Evolutionary conservation across 2,797 vertebrate genomes (phyloP).

Genomic region (Sciurus vulgaris): DNA sequence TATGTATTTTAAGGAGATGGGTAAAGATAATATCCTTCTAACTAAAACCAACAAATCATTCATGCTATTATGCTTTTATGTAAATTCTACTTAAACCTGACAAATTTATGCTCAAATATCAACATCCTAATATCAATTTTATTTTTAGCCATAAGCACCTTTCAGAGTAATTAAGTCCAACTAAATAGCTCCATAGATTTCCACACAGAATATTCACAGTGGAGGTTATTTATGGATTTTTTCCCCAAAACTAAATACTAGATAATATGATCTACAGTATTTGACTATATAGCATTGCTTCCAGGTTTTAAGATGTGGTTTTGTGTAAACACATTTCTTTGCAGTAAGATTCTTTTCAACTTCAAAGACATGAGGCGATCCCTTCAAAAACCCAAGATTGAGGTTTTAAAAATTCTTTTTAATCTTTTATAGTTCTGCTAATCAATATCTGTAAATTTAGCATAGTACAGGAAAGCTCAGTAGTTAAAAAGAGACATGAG

Average conservation of each 20-base stretch:
- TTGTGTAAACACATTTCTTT: conserved; percentile 24
- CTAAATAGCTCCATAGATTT: not conserved
- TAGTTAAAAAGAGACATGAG: conserved; percentile 50
- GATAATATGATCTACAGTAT: conserved; percentile 3
- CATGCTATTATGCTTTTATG: not conserved
- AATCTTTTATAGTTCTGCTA: conserved; percentile 57
- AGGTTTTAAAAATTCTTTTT: conserved; percentile 69
- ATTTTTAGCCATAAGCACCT: not conserved
- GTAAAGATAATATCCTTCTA: not conserved
- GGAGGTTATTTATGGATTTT: not conserved
- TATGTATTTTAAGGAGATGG: not conserved
- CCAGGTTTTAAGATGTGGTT: not conserved
- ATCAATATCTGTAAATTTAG: conserved; percentile 61
- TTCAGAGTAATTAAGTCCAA: not conserved
- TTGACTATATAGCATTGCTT: not conserved
- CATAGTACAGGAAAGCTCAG: not conserved
- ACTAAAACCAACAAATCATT: not conserved
- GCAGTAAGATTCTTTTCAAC: conserved; percentile 62
- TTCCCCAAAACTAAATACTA: not conserved
- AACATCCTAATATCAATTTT: conserved; percentile 13
- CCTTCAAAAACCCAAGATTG: conserved; percentile 53
- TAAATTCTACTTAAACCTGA: conserved; percentile 36
- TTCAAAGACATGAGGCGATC: conserved; percentile 47
- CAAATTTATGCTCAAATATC: not conserved
- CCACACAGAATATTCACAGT: not conserved